A percentile compares a stretch with the other conserved stretches of the same genome.
Conservation (phyloP, 30 jellyfish, hydroid and myxozoan genomes). For the Turritopsis dohrnii region DNA sequence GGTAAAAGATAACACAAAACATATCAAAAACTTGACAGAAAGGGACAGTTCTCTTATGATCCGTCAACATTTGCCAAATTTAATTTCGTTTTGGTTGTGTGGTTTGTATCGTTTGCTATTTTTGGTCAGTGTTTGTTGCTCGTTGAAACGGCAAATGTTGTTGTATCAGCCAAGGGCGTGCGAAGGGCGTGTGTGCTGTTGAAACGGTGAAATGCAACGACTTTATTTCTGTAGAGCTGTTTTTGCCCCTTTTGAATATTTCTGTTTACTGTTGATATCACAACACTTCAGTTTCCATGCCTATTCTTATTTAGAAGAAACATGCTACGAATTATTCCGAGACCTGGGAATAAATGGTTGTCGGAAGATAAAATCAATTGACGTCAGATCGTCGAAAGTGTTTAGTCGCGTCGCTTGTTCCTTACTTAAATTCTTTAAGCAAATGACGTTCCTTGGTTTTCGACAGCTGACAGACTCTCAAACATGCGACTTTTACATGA, state of each 20-base stretch:
- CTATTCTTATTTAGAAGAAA: neutral
- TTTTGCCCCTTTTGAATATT: neutral
- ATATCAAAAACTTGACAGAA: too few relatives aligned
- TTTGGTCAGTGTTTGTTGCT: too few relatives aligned
- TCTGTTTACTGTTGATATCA: neutral
- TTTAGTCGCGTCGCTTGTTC: neutral
- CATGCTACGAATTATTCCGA: slow-evolving; percentile 1
- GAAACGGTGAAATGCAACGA: too few relatives aligned
- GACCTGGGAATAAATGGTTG: slow-evolving; percentile 8
- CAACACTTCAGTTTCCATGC: neutral
- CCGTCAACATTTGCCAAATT: too few relatives aligned
- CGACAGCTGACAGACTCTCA: neutral
- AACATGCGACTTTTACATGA: neutral
- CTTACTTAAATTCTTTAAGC: neutral
- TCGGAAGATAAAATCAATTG: slow-evolving; percentile 9
- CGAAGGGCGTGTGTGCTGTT: too few relatives aligned
- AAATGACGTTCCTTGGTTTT: neutral
- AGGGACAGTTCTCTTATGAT: too few relatives aligned
- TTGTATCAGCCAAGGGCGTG: too few relatives aligned
- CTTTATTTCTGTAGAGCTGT: too few relatives aligned
- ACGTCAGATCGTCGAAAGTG: neutral
- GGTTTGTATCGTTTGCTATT: too few relatives aligned
- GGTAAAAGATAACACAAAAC: too few relatives aligned
- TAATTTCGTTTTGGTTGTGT: too few relatives aligned
- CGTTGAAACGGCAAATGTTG: too few relatives aligned